A percentile compares a stretch with the other conserved stretches of the same genome.
phyloP scores from a whole-genome alignment of 1,140 invertebrate genomes.

The Agraylea sexmaculata region DNA sequence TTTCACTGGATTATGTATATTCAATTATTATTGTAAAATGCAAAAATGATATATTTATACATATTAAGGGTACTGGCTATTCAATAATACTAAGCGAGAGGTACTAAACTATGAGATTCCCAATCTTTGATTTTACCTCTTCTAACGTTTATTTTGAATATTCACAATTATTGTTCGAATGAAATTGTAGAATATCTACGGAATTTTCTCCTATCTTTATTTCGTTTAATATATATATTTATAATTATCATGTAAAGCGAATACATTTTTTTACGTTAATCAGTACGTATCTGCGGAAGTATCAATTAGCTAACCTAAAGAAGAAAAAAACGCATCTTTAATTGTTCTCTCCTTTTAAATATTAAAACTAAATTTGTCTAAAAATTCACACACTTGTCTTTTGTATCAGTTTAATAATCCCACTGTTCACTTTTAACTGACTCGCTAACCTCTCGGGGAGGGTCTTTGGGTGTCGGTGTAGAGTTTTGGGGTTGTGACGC shows the following conservation, averaged over 20 bases:
- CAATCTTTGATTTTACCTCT: conserved; percentile 18
- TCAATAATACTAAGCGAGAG: conserved; percentile 10
- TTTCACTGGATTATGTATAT: too few relatives aligned
- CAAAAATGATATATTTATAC: conserved; percentile 11
- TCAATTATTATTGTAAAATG: too few relatives aligned
- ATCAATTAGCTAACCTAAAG: conserved; percentile 21
- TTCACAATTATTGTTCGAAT: conserved; percentile 8
- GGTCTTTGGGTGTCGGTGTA: conserved; percentile 22
- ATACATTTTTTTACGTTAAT: conserved; percentile 22
- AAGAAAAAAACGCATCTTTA: conserved; percentile 22
- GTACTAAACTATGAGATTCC: conserved; percentile 13
- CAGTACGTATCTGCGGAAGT: conserved; percentile 22
- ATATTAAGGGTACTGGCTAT: conserved; percentile 18
- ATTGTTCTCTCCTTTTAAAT: too few relatives aligned
- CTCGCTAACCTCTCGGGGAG: conserved; percentile 33
- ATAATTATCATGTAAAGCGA: conserved; percentile 18
- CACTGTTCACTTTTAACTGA: conserved; percentile 35
- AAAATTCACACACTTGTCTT: conserved; percentile 9
- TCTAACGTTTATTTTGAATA: too few relatives aligned
- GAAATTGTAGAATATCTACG: conserved; percentile 15
- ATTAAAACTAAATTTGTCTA: conserved; percentile 23
- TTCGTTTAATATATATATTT: conserved; percentile 20
- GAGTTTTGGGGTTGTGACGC: conserved; percentile 20
- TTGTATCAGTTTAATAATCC: conserved; percentile 29
- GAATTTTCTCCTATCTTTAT: conserved; percentile 17